Conservation (phyloP, 2,113 vertebrate genomes). For the Antennarius striatus region DNA sequence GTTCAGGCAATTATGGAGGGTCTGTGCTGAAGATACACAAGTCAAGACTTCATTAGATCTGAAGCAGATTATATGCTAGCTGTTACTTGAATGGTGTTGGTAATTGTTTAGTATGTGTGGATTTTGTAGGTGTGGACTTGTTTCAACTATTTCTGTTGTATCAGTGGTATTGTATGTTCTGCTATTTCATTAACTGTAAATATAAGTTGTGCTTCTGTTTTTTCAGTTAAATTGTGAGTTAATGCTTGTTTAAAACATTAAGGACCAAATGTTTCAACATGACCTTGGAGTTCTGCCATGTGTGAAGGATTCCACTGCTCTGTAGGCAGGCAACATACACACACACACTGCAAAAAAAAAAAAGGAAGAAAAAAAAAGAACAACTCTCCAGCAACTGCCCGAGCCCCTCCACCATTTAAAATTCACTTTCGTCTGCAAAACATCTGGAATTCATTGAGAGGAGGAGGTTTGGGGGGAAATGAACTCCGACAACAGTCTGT, state of each 20-base stretch:
- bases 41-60: conserved; percentile 62
- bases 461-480: conserved; percentile 69
- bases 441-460: conserved; percentile 89
- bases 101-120: background rate
- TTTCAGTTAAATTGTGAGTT: conserved; percentile 12
- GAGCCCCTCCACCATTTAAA: conserved; percentile 60
- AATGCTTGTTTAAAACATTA: conserved; percentile 22
- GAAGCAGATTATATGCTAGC: conserved; percentile 31
- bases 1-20: conserved; percentile 46
- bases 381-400: conserved; percentile 22
- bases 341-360: conserved; percentile 45
- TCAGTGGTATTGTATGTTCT: background rate
- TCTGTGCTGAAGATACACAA: conserved; percentile 58
- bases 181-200: conserved; percentile 11
- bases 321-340: conserved; percentile 35
- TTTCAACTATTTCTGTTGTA: background rate
- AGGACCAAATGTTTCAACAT: conserved; percentile 26
- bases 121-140: conserved; percentile 14
- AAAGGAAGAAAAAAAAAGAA: background rate
- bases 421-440: conserved; percentile 74
- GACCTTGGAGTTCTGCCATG: conserved; percentile 36
- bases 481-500: conserved; percentile 75
- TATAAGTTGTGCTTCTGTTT: conserved; percentile 3
- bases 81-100: conserved; percentile 44
- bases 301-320: conserved; percentile 19